phyloP scores from a whole-genome alignment of 2,888 invertebrate genomes.

The Holacanthella duospinosa region DNA sequence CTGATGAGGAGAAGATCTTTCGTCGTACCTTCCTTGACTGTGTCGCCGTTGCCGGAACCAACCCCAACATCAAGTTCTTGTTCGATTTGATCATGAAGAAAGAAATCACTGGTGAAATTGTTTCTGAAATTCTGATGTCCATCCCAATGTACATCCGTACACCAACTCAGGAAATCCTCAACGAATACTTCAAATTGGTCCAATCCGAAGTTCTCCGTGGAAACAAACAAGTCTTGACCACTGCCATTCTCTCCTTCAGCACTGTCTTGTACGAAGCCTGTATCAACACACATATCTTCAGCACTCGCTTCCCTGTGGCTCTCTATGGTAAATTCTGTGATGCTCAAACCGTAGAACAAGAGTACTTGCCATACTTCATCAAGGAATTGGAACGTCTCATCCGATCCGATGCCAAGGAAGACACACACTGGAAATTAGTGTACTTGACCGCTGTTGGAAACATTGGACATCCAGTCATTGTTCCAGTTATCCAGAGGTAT shows the following conservation, averaged over 20 bases:
- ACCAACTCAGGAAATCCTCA: constrained; percentile 40
- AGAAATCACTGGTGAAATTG: constrained; percentile 35
- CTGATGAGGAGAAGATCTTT: constrained; percentile 10
- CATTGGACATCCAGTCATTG: constrained; percentile 39
- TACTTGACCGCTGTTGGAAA: constrained; percentile 41
- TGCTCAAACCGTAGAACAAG: constrained; percentile 21
- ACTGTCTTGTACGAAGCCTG: constrained; percentile 40
- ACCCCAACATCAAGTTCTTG: constrained; percentile 12
- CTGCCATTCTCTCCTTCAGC: constrained; percentile 39
- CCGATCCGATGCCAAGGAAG: constrained; percentile 6
- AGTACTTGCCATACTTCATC: constrained; percentile 32
- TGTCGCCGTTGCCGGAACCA: constrained; percentile 19
- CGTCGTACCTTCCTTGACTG: constrained; percentile 25
- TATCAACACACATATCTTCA: constrained; percentile 32
- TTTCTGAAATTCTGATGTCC: constrained; percentile 37
- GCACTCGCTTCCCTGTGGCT: constrained; percentile 36
- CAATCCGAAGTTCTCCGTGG: neutral
- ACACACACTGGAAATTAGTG: constrained; percentile 34
- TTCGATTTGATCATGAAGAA: constrained; percentile 36
- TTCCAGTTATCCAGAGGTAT: constrained; percentile 35
- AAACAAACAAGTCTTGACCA: constrained; percentile 26
- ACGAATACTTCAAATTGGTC: constrained; percentile 31
- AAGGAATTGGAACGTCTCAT: constrained; percentile 20
- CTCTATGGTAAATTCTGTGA: constrained; percentile 37
- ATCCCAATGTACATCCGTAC: constrained; percentile 39